Conservation (phyloP, 2,888 invertebrate genomes). For the Dorcus hopei region DNA sequence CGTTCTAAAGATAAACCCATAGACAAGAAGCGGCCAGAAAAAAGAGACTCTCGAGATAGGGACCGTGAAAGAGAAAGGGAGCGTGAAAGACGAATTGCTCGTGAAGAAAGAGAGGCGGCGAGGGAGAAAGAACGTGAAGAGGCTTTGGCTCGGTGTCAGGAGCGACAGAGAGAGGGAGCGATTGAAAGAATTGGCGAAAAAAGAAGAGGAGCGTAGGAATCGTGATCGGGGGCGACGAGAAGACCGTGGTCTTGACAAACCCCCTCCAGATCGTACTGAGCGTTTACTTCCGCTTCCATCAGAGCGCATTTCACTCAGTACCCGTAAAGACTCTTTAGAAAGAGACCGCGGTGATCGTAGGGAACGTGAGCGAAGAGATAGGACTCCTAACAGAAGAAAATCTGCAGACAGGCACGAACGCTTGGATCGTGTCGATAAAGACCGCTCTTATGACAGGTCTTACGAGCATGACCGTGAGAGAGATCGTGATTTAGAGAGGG, state of each 20-base stretch:
- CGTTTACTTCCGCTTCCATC: slow-evolving; percentile 62
- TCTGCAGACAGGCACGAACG: slow-evolving; percentile 36
- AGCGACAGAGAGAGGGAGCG: slow-evolving; percentile 55
- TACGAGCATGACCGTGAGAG: slow-evolving; percentile 40
- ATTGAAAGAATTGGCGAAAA: slow-evolving; percentile 48
- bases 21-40: slow-evolving; percentile 47
- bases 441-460: slow-evolving; percentile 31
- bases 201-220: slow-evolving; percentile 57
- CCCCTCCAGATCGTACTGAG: slow-evolving; percentile 56
- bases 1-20: slow-evolving; percentile 30
- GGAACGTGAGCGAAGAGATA: slow-evolving; percentile 48
- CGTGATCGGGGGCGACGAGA: slow-evolving; percentile 52
- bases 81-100: slow-evolving; percentile 49
- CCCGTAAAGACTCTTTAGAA: slow-evolving; percentile 46
- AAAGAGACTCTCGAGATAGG: slow-evolving; percentile 61
- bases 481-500: slow-evolving; percentile 43
- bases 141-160: slow-evolving; percentile 63
- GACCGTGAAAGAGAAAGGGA: slow-evolving; percentile 59
- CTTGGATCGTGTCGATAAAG: slow-evolving; percentile 24
- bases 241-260: slow-evolving; percentile 60
- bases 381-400: slow-evolving; percentile 37
- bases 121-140: slow-evolving; percentile 64
- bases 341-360: slow-evolving; percentile 54
- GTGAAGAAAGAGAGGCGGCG: slow-evolving; percentile 58
- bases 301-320: slow-evolving; percentile 54